Evolutionary conservation across 2,888 invertebrate species (phyloP), one percentile per base, ranked within the genome.

Genomic region (Sarcophaga subvicina): DNA sequence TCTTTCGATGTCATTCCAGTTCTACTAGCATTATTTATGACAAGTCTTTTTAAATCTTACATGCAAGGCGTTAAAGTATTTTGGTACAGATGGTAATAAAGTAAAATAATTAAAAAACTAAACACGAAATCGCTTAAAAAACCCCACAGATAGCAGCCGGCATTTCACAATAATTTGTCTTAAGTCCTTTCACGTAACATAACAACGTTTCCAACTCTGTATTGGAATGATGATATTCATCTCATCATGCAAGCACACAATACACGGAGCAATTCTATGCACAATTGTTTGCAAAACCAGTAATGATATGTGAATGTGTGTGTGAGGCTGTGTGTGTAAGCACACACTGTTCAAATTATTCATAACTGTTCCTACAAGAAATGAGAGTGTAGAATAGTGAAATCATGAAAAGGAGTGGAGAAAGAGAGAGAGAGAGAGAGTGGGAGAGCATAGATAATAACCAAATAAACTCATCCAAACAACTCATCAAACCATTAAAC

Each of bases 281-380:
- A 67, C 12, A 66, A 14, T 8, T 66, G 37, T 66, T 17, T 17
- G 66, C 37, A 64, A 25, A 67, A 69, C 20, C 45, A 11, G 49
- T 72, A 60, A 45, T 2, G 17, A 11, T 49, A 4, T 25, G n/a
- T 59, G 20, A 4, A 76, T 64, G 8, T 11, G 8, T 54, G 6
- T 63, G 78, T 70, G 8, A n/a, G 14, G n/a, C 4, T 49, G 20
- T 62, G 17, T 62, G 59, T 20, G 72, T 72, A 14, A 14, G 45
- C 63, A 49, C n/a, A 66, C 59, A 72, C 47, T n/a, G 45, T 63
- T 59, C 54, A 60, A 60, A 72, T 59, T 47, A 72, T 66, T 72
- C 66, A 80, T 66, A 72, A 80, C 66, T 47, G 71, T 60, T 71
- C 5, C 37, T 63, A 6, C 11, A 67, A 45, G 11, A 37, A 45